Evolutionary conservation across 2,113 vertebrate species (phyloP), one percentile per base, ranked within the genome.

Genomic region (Phrynosoma blainvillii): DNA sequence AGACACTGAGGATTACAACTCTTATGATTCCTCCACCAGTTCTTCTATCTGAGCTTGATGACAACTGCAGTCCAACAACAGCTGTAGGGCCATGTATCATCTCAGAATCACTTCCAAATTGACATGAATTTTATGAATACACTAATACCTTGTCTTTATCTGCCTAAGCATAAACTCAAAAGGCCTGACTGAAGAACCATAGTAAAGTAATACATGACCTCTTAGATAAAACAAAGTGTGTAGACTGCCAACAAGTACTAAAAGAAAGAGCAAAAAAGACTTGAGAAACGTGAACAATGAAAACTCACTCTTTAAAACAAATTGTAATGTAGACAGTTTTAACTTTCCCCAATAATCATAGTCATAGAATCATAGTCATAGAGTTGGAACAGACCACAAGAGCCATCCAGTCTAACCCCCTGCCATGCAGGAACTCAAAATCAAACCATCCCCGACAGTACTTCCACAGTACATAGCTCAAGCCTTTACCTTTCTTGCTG

Each of bases 401-500:
- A 2, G 36, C 36, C 36, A 36, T 36, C 36, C 36, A 36, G 36
- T 36, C 36, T 36, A 36, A 36, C 36, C 36, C 36, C 36, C 36
- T 36, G 36, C 36, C 36, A 36, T 36, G 36, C 36, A 36, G 36
- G 36, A 36, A 36, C 36, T 36, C 36, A 36, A 36, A 36, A 36
- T 36, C 36, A 36, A 36, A 36, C 36, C 36, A 36, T 36, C 36
- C 36, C 36, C 36, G 2, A 36, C 36, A 36, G 36, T 36, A 36
- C 36, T 1, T 36, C 52, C 54, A 40, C 47, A 4, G 16, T 13
- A 82, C 13, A 16, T 11, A 54, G 10, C 3, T 20, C 0, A 0
- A 4, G 9, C 1, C 36, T 88, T 92, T 96, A 97, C 97, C 97
- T 97, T 76, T 97, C 97, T 89, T 97, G 97, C 68, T 97, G 97